Conservation (phyloP, 2,113 vertebrate species). For the Arenaria interpres region DNA sequence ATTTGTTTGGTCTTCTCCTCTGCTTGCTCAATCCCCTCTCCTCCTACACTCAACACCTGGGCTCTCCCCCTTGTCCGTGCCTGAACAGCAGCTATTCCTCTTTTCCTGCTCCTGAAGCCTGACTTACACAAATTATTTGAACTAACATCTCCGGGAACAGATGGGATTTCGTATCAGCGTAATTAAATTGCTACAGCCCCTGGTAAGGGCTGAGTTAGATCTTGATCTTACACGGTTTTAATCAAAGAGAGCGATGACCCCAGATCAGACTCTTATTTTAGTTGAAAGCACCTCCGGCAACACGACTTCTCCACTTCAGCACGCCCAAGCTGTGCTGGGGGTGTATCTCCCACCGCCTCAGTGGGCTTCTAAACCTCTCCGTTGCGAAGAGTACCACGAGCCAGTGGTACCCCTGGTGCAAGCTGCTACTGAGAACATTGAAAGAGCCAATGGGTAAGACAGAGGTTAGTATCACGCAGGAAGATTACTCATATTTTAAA, state of each 20-base stretch:
- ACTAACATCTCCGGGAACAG: background rate
- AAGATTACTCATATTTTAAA: background rate
- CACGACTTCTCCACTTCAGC: background rate
- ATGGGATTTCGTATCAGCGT: background rate
- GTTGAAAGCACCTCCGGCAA: background rate
- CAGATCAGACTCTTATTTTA: background rate
- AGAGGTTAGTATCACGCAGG: background rate
- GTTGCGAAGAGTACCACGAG: background rate
- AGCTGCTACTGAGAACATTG: background rate
- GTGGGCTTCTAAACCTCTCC: background rate
- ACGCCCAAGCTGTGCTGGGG: background rate
- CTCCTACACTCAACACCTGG: background rate
- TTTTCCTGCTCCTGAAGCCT: background rate
- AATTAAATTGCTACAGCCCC: slow-evolving; percentile 26
- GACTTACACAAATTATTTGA: background rate
- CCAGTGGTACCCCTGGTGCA: background rate
- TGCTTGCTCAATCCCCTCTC: background rate
- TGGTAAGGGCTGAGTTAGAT: background rate
- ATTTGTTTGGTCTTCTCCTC: background rate
- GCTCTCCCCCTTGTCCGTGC: fast-evolving
- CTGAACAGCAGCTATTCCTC: background rate
- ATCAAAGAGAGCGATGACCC: background rate
- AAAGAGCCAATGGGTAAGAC: background rate
- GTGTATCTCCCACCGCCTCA: background rate
- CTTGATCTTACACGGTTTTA: background rate